Conservation (phyloP, 2,888 invertebrate genomes). For the Chydorus sphaericus region DNA sequence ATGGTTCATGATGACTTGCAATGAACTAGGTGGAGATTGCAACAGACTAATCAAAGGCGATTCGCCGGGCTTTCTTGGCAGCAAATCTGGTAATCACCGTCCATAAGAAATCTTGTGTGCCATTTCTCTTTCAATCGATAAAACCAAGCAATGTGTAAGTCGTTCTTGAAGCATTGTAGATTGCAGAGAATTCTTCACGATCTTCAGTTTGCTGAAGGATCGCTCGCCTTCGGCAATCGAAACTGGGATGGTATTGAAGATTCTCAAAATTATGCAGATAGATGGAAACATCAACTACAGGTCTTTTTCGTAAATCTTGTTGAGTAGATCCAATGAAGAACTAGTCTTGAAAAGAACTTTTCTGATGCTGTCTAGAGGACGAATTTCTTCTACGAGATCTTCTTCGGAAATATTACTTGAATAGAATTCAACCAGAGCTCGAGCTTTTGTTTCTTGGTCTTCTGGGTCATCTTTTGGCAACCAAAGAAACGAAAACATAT, state of each 20-base stretch:
- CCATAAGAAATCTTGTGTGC: no score
- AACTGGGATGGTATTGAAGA: constrained; percentile 11
- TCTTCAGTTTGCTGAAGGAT: constrained; percentile 17
- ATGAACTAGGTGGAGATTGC: no score
- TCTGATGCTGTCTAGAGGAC: not conserved
- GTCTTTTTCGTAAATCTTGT: not conserved
- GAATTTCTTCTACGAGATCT: not conserved
- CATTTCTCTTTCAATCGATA: constrained; percentile 9
- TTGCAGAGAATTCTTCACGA: constrained; percentile 16
- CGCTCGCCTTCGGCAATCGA: constrained; percentile 17
- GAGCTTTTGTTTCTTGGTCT: not conserved
- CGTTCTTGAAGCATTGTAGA: constrained; percentile 15
- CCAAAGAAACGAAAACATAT: not conserved
- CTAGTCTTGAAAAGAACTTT: not conserved
- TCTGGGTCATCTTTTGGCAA: not conserved
- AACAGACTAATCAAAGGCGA: no score
- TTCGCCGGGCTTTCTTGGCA: not conserved
- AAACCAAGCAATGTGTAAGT: not conserved
- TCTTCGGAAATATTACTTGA: not conserved
- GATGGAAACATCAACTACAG: not conserved
- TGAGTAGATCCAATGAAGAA: not conserved
- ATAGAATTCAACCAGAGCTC: not conserved
- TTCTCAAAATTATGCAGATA: constrained; percentile 2
- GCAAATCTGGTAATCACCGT: not conserved
- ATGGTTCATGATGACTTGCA: no score